Base-by-base conservation (phyloP, 2,888 invertebrate species). In the Drosophila subsilvestris region DNA sequence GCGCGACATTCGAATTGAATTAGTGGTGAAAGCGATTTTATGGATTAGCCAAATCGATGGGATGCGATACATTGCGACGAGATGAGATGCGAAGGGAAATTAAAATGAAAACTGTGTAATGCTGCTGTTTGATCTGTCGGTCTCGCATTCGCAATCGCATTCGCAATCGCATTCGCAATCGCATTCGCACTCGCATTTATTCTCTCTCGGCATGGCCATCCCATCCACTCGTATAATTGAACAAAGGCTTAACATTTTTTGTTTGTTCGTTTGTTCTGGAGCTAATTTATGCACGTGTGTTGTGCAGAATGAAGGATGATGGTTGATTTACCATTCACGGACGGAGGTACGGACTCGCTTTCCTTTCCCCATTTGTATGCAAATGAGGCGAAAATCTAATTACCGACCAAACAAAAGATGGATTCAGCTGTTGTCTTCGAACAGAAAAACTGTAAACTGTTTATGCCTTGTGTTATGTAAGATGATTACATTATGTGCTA, bases 361-460 rank as follows among this genome's bases (percentile, higher is more conserved):
- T 59, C 48, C 57, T 22, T 42, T 49, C 58, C 44, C 79, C 78
- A 84, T 84, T 84, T 84, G 86, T 83, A 84, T 84, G 83, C 88
- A 84, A 84, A 84, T 84, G 83, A 84, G 65, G 76, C 76, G 86
- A 78, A 86, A 84, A 84, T 88, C 88, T 84, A 84, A 84, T 84
- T 84, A 84, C 71, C 71, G 66, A 70, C 80, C 65, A 85, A 85
- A 79, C 83, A 85, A 83, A 87, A 78, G 77, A 75, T 75, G 72
- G 70, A 86, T 60, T 74, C 63, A 51, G 51, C 60, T 74, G 58
- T 69, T 62, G 43, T 49, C 65, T 65, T 47, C 65, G 67, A 70
- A 42, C 43, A 29, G 65, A 54, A 70, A 70, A 70, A 69, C 37
- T 70, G 68, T 60, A 70, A 70, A 69, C 37, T 70, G 68, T 60